Percentiles rank a stretch among this genome's conserved stretches.
These are phyloP conservation scores for Copidosoma aretas DNA, from an alignment of 2,888 invertebrate genomes.

Conservation along the genomic window DNA sequence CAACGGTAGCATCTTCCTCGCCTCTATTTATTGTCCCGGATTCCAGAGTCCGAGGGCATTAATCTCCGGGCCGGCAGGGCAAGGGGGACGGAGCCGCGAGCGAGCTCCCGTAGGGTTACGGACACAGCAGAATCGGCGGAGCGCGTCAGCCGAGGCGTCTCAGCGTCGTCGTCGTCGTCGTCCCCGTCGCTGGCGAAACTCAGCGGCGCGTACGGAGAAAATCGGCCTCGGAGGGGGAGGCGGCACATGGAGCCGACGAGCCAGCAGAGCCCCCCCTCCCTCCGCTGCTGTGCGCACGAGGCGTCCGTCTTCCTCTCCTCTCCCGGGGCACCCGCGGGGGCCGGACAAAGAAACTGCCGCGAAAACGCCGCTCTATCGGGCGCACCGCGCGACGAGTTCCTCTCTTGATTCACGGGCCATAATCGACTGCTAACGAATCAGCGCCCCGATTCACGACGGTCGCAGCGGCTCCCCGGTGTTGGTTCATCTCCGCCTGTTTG, in stretches of 20 bases:
- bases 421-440: background rate
- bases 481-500: no score
- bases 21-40: conserved; percentile 62
- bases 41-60: conserved; percentile 62
- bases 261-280: no score
- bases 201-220: background rate
- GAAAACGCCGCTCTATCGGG: conserved; percentile 26
- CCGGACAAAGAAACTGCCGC: conserved; percentile 24
- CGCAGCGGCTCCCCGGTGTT: no score
- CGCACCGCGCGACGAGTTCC: conserved; percentile 16
- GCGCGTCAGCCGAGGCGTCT: conserved; percentile 50
- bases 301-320: conserved; percentile 1
- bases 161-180: background rate
- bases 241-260: background rate
- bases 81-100: background rate
- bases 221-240: background rate
- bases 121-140: conserved; percentile 54
- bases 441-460: no score
- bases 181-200: background rate
- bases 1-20: conserved; percentile 8
- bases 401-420: conserved; percentile 16
- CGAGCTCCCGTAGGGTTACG: background rate
- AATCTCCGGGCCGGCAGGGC: conserved; percentile 55
- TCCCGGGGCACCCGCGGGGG: background rate
- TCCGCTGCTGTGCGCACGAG: no score